A percentile compares a stretch with the other conserved stretches of the same genome.
Conservation (phyloP, 1,140 invertebrate genomes). For the Tetramorium simillimum region DNA sequence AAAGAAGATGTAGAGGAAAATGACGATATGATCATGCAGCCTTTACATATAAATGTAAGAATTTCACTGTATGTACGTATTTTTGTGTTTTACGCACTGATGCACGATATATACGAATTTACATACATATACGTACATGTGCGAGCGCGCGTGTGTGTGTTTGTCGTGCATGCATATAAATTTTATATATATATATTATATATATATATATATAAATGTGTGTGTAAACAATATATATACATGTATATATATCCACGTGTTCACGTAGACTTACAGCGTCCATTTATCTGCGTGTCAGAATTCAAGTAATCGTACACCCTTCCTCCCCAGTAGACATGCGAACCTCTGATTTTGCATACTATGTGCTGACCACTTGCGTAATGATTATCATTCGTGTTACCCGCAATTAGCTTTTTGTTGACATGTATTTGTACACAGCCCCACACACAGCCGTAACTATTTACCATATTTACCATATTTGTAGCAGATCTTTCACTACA, state of each 20-base stretch:
- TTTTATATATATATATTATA: neutral
- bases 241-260: neutral
- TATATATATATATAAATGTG: conserved; percentile 18
- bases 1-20: neutral
- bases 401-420: conserved; percentile 39
- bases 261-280: conserved; percentile 15
- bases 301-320: conserved; percentile 36
- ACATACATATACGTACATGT: conserved; percentile 21
- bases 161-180: neutral
- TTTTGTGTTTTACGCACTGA: neutral
- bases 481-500: neutral
- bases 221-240: conserved; percentile 34
- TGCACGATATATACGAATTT: conserved; percentile 29
- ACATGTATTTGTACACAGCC: conserved; percentile 22
- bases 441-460: conserved; percentile 7
- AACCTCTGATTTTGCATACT: conserved; percentile 52
- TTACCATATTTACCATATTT: conserved; percentile 25
- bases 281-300: conserved; percentile 23
- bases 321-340: neutral
- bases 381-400: conserved; percentile 51
- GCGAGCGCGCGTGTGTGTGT: conserved; percentile 47
- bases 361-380: conserved; percentile 32
- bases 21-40: neutral
- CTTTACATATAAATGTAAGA: neutral
- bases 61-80: conserved; percentile 20